These are phyloP conservation scores for Malurus alboscapulatus DNA, from an alignment of 2,113 vertebrate species.

Conservation along the genomic window DNA sequence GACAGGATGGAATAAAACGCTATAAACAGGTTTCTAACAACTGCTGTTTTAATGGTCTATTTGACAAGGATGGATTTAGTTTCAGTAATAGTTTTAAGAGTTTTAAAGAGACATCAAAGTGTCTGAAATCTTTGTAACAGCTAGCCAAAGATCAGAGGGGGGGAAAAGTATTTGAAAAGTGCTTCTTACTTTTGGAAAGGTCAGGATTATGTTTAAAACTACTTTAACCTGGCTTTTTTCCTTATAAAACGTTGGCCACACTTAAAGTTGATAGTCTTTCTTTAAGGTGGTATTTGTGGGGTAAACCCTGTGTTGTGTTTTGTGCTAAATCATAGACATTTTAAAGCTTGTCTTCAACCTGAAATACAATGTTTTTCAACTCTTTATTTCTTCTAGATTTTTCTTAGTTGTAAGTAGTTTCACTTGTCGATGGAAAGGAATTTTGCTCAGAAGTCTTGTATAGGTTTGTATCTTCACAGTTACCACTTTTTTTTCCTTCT, in stretches of 20 bases:
- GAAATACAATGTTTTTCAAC: not conserved
- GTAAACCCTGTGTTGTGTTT: constrained; percentile 11
- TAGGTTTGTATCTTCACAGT: not conserved
- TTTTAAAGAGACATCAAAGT: constrained; percentile 60
- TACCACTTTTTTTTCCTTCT: not conserved
- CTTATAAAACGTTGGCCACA: not conserved
- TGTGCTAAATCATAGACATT: not conserved
- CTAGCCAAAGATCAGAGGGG: constrained; percentile 33
- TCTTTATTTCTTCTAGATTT: not conserved
- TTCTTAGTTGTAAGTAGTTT: not conserved
- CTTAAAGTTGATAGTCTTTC: constrained; percentile 26
- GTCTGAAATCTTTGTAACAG: constrained; percentile 49
- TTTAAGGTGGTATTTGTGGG: constrained; percentile 10
- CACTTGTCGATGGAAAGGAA: not conserved
- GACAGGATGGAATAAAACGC: constrained; percentile 40
- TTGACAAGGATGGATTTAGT: constrained; percentile 57
- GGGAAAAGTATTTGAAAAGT: constrained; percentile 12
- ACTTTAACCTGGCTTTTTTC: constrained; percentile 3
- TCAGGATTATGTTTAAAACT: constrained; percentile 25
- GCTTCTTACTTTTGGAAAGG: constrained; percentile 26
- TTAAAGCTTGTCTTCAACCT: not conserved
- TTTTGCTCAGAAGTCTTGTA: not conserved
- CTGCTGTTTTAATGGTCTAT: constrained; percentile 49
- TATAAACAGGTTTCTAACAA: constrained; percentile 5
- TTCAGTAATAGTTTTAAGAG: constrained; percentile 57